A percentile compares a stretch with the other conserved stretches of the same genome.
phyloP scores from a whole-genome alignment of 2,888 invertebrate genomes.

The Exephanes ischioxanthus region DNA sequence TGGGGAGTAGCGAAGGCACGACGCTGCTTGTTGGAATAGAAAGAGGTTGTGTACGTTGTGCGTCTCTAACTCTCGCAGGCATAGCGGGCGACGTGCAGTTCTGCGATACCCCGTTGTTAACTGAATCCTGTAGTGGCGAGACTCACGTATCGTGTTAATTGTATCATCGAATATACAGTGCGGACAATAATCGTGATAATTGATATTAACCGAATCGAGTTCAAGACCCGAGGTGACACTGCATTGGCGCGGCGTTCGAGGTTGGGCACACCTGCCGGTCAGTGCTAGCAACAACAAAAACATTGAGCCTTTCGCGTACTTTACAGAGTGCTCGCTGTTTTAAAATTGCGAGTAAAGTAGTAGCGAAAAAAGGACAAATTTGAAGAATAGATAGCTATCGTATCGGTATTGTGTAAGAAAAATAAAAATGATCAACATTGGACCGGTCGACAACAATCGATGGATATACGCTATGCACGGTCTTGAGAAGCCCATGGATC shows the following conservation, averaged over 20 bases:
- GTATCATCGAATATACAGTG: neutral
- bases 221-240: neutral
- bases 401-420: neutral
- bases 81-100: neutral
- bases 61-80: neutral
- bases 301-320: neutral
- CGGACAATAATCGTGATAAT: neutral
- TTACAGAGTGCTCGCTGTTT: neutral
- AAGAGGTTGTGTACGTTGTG: neutral
- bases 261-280: constrained; percentile 7
- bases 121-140: neutral
- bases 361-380: neutral
- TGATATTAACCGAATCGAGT: neutral
- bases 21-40: constrained; percentile 27
- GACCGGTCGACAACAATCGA: constrained; percentile 76
- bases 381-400: neutral
- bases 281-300: constrained; percentile 21
- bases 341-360: neutral
- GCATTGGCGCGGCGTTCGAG: neutral
- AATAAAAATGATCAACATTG: constrained; percentile 74
- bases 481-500: constrained; percentile 78
- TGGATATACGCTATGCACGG: constrained; percentile 79
- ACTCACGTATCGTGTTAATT: neutral
- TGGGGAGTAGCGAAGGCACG: constrained; percentile 57
- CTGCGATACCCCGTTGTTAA: neutral